Base-by-base conservation (phyloP, 2,888 invertebrate genomes). In the Steinernema hermaphroditum region DNA sequence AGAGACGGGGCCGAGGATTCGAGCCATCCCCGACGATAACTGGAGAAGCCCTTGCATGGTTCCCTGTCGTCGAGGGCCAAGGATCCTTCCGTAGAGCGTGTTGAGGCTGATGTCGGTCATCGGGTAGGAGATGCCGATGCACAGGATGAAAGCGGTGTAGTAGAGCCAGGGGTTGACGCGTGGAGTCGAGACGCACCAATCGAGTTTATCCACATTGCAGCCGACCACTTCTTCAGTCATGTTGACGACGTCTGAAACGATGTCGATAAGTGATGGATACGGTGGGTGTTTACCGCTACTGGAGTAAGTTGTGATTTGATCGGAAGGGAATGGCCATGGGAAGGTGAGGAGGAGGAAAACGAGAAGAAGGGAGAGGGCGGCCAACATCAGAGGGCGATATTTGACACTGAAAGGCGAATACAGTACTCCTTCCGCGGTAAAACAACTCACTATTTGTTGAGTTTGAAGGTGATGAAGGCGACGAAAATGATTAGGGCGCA, bases 61-160 rank as follows among this genome's bases (percentile, higher is more conserved):
- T 12, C 78, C 80, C 74, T 88, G 87, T 8, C 87, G 86, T 76
- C 86, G 82, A 29, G 87, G 86, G 49, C 87, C 87, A 0, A 88
- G 80, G 6, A 88, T 82, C 73, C 87, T 87, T 14, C 87, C 87
- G 76, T 81, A 88, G 8, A 87, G 79, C 0, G 87, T 81, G 71
- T 86, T 87, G 27, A 86, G 82, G 76, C 86, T 83, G 14, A 88
- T 85, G 75, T 87, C 87, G 70, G 85, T 83, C 24, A 82, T 78
- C 0, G 87, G 85, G 73, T 87, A 88, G 0, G 87, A 86, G 14
- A 85, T 50, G n/a, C 79, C 81, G 22, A 85, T 78, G 32, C 87
- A 78, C 24, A 87, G 72, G n/a, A 82, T 71, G 4, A 84, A 86
- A 0, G 86, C 85, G 4, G 84, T 70, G 27, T 78, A 75, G 69